Percentiles rank a stretch among this genome's conserved stretches.
These are phyloP conservation scores for Lontra canadensis DNA, from an alignment of 2,113 vertebrate genomes.

Conservation along the genomic window DNA sequence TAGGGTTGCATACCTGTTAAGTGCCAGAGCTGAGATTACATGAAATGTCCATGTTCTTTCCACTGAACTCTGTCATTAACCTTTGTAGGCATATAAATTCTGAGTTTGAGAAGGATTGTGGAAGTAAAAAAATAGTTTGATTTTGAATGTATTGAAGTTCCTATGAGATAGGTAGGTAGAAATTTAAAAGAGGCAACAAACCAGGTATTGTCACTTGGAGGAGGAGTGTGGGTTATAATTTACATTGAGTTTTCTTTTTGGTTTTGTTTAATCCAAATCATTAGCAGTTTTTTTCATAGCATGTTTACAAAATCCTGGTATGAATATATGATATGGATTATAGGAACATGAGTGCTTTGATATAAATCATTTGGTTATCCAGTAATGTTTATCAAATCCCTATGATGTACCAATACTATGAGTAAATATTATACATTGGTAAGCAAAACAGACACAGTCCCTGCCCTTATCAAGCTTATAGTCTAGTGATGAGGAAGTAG, in stretches of 20 bases:
- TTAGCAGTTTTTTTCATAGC: slow-evolving; percentile 2
- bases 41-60: neutral
- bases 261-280: slow-evolving; percentile 5
- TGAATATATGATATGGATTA: neutral
- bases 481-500: neutral
- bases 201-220: neutral
- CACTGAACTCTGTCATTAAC: neutral
- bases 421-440: neutral
- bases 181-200: slow-evolving; percentile 16
- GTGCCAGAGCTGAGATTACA: neutral
- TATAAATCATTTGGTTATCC: slow-evolving; percentile 18
- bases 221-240: slow-evolving; percentile 28
- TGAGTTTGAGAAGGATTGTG: neutral
- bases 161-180: neutral
- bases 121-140: slow-evolving; percentile 28
- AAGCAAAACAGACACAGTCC: neutral
- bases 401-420: neutral
- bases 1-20: neutral
- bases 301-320: slow-evolving; percentile 12
- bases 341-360: neutral
- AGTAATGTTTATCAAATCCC: slow-evolving; percentile 7
- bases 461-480: neutral
- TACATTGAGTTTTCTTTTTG: slow-evolving; percentile 2
- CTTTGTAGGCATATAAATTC: neutral
- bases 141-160: neutral